A percentile compares a stretch with the other conserved stretches of the same genome.
phyloP scores from a whole-genome alignment of 2,888 invertebrate genomes.

The Odontomyia ornata region DNA sequence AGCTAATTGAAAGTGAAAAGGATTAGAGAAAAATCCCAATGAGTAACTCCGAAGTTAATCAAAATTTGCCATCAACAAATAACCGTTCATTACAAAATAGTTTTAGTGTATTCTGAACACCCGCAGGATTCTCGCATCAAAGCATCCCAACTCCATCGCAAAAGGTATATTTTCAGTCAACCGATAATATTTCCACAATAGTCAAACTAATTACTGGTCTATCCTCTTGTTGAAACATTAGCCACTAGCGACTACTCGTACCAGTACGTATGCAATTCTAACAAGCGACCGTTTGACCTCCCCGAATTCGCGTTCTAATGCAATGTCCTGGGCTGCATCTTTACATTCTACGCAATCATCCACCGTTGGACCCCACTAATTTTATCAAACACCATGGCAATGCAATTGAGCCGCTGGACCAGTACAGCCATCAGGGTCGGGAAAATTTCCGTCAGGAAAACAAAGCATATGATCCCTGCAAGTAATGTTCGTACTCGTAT shows the following conservation, averaged over 20 bases:
- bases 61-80: background rate
- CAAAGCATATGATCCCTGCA: conserved; percentile 3
- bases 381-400: background rate
- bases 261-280: background rate
- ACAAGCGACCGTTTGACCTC: background rate
- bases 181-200: conserved; percentile 13
- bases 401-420: background rate
- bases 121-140: too few relatives aligned
- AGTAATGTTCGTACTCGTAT: background rate
- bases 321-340: too few relatives aligned
- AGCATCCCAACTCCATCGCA: background rate
- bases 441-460: conserved; percentile 12
- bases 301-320: background rate
- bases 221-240: background rate
- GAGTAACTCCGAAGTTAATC: background rate
- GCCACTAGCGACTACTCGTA: background rate
- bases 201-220: background rate
- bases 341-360: background rate
- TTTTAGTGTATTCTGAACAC: too few relatives aligned
- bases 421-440: background rate
- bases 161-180: background rate
- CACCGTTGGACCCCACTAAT: background rate
- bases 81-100: too few relatives aligned
- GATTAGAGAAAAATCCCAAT: background rate
- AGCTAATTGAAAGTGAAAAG: background rate